Evolutionary conservation across 2,113 vertebrate species (phyloP).

Genomic region (Megalops atlanticus): DNA sequence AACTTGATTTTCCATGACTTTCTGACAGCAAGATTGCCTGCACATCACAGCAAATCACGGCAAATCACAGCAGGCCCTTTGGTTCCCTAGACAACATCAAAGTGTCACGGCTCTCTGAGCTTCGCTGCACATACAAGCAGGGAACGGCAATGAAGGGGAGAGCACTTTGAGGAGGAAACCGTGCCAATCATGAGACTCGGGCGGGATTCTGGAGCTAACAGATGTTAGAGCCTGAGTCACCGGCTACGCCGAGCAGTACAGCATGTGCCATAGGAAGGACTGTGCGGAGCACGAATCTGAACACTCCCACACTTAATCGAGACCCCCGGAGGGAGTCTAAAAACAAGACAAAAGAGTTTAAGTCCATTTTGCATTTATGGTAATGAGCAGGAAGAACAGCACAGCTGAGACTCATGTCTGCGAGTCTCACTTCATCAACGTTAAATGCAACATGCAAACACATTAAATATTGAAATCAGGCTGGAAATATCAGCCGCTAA

Average conservation of each 20-base stretch:
- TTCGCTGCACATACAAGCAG: constrained; percentile 23
- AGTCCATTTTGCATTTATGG: no score
- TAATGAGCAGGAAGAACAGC: not conserved
- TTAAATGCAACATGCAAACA: not conserved
- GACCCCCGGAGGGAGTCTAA: no score
- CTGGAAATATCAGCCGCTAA: not conserved
- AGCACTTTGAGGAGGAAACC: not conserved
- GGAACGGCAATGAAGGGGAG: constrained; percentile 21
- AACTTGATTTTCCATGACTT: constrained; percentile 24
- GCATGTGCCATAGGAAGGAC: not conserved
- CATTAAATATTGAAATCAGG: not conserved
- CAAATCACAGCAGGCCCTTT: not conserved
- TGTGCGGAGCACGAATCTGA: not conserved
- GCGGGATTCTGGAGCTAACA: not conserved
- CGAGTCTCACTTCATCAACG: not conserved
- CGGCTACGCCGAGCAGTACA: not conserved
- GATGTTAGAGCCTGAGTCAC: not conserved
- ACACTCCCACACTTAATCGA: no score
- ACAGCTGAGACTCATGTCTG: not conserved
- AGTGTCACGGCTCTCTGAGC: not conserved
- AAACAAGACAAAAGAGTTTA: no score
- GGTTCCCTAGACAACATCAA: constrained; percentile 35
- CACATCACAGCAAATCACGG: constrained; percentile 10
- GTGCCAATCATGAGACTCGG: not conserved
- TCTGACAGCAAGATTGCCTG: constrained; percentile 26